A percentile compares a stretch with the other conserved stretches of the same genome.
Evolutionary conservation across 2,888 invertebrate species (phyloP).

Genomic region (Balanococcus diminutus): DNA sequence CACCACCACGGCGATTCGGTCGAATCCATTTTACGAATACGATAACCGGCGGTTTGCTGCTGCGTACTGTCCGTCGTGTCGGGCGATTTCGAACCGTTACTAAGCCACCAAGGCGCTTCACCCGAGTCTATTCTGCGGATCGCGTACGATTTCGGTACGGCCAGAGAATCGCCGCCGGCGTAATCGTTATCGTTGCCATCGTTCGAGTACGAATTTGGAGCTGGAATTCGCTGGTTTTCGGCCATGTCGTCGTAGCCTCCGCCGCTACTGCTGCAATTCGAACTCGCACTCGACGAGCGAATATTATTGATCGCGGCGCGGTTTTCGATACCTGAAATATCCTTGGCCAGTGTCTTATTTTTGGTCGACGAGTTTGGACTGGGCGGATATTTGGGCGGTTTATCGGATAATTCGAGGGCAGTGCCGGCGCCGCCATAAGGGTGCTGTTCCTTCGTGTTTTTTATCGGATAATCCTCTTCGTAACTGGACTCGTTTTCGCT

Average conservation of each 20-base stretch:
- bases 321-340: not conserved
- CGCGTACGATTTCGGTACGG: slow-evolving; percentile 48
- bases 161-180: not conserved
- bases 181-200: not conserved
- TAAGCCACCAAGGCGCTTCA: slow-evolving; percentile 69
- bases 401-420: slow-evolving; percentile 30
- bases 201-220: not conserved
- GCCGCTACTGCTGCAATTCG: slow-evolving; percentile 6
- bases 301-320: not conserved
- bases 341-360: not conserved
- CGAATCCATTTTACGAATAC: slow-evolving; percentile 56
- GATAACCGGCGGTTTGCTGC: not conserved
- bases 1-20: slow-evolving; percentile 46
- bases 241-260: slow-evolving; percentile 40
- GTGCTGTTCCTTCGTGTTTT: slow-evolving; percentile 49
- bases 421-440: not conserved
- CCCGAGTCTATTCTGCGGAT: slow-evolving; percentile 66
- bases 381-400: slow-evolving; percentile 56
- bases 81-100: slow-evolving; percentile 1
- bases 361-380: not conserved
- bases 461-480: slow-evolving; percentile 56
- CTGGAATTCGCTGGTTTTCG: slow-evolving; percentile 31
- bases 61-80: not conserved
- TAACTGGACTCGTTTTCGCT: slow-evolving; percentile 46
- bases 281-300: not conserved